Conservation (phyloP, 2,113 vertebrate species). For the Papio anubis region DNA sequence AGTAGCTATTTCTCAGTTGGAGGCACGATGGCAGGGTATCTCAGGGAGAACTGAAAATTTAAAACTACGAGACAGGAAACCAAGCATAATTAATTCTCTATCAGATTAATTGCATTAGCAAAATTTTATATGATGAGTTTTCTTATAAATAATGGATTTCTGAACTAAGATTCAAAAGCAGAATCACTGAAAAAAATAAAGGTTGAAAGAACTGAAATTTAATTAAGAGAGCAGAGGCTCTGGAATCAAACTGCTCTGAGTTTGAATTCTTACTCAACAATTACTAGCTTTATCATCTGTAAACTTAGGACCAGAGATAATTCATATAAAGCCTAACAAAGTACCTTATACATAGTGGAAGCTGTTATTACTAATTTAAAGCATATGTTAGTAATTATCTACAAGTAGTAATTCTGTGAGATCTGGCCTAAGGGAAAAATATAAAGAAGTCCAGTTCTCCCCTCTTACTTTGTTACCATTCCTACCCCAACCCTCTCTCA, state of each 20-base stretch:
- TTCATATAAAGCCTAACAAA: not conserved
- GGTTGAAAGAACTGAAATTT: not conserved
- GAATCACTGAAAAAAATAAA: constrained; percentile 11
- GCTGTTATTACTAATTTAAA: not conserved
- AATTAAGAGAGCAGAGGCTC: not conserved
- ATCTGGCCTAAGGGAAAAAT: not conserved
- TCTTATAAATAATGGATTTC: constrained; percentile 27
- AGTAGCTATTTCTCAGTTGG: constrained; percentile 36
- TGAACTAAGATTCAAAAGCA: constrained; percentile 27
- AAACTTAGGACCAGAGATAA: constrained; percentile 20
- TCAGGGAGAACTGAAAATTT: constrained; percentile 44
- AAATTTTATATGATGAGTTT: not conserved
- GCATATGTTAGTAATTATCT: not conserved
- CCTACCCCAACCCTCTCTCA: not conserved
- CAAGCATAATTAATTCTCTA: constrained; percentile 49
- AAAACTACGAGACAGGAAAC: constrained; percentile 36
- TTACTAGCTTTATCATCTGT: not conserved
- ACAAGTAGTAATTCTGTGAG: not conserved
- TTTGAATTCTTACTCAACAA: constrained; percentile 34
- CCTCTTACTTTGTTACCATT: not conserved
- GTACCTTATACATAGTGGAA: not conserved
- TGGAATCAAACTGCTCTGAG: constrained; percentile 32
- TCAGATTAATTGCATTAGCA: constrained; percentile 9
- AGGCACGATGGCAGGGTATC: constrained; percentile 38
- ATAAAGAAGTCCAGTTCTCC: not conserved